phyloP scores from a whole-genome alignment of 2,888 invertebrate genomes.

The Drosophila siamana region DNA sequence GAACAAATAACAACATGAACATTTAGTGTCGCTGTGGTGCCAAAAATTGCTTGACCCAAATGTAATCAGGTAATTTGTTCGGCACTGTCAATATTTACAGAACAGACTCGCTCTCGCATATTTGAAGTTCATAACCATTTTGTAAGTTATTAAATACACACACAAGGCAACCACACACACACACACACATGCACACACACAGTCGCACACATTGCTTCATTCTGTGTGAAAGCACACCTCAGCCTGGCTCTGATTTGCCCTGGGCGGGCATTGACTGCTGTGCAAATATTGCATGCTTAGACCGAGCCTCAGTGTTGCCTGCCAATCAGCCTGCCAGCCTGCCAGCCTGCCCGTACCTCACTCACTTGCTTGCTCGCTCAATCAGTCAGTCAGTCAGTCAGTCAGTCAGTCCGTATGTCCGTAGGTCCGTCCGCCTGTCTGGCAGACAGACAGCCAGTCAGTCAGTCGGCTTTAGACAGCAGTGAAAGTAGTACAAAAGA shows the following conservation, averaged over 20 bases:
- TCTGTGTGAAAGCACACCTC: not conserved
- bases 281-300: conserved; percentile 58
- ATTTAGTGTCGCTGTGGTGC: conserved; percentile 52
- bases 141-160: conserved; percentile 59
- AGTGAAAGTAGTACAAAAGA: conserved; percentile 70
- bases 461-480: conserved; percentile 16
- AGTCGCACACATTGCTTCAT: not conserved
- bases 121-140: conserved; percentile 75
- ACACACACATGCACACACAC: conserved; percentile 3
- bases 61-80: conserved; percentile 77
- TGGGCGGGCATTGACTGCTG: conserved; percentile 34
- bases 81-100: conserved; percentile 69
- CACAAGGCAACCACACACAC: conserved; percentile 17
- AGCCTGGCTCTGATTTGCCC: conserved; percentile 46
- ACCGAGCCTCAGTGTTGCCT: conserved; percentile 16
- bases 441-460: conserved; percentile 34
- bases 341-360: not conserved
- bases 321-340: conserved; percentile 26
- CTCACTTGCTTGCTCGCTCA: conserved; percentile 8
- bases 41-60: conserved; percentile 75
- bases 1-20: conserved; percentile 53
- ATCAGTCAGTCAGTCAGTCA: conserved; percentile 15
- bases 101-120: conserved; percentile 38
- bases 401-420: not conserved
- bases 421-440: conserved; percentile 9